A percentile compares a stretch with the other conserved stretches of the same genome.
Conservation (phyloP, 92 coral and sea anemone species). For the Porites evermanni region DNA sequence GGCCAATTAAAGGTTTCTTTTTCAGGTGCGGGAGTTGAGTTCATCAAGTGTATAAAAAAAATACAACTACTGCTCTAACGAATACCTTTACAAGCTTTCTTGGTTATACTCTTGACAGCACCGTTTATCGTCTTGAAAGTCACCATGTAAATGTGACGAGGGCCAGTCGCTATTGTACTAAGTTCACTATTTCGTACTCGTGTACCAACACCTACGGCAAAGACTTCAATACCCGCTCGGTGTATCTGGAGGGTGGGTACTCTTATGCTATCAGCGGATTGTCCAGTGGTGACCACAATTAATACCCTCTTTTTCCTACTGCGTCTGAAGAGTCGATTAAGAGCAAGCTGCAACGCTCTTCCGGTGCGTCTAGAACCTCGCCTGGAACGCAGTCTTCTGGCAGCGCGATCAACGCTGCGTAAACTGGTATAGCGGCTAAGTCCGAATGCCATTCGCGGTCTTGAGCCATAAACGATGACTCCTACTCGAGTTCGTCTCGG, state of each 20-base stretch:
- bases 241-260: conserved; percentile 69
- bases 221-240: conserved; percentile 63
- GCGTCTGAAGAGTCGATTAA: conserved; percentile 45
- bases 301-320: conserved; percentile 51
- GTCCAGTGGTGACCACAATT: conserved; percentile 69
- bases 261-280: conserved; percentile 59
- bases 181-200: conserved; percentile 58
- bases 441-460: conserved; percentile 54
- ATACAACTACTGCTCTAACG: too few relatives aligned
- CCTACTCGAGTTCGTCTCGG: conserved; percentile 71
- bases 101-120: conserved; percentile 60
- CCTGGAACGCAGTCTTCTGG: conserved; percentile 47
- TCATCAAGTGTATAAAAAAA: not conserved
- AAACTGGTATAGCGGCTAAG: conserved; percentile 60
- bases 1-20: too few relatives aligned
- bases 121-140: conserved; percentile 48
- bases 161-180: conserved; percentile 65
- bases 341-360: conserved; percentile 45
- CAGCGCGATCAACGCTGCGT: conserved; percentile 56
- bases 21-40: not conserved
- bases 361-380: conserved; percentile 76
- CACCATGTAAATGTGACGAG: conserved; percentile 74
- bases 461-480: conserved; percentile 68
- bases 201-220: conserved; percentile 73
- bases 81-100: conserved; percentile 77